These are phyloP conservation scores for Halcyon malimbica DNA, from an alignment of 2,113 vertebrate species.

Conservation along the genomic window DNA sequence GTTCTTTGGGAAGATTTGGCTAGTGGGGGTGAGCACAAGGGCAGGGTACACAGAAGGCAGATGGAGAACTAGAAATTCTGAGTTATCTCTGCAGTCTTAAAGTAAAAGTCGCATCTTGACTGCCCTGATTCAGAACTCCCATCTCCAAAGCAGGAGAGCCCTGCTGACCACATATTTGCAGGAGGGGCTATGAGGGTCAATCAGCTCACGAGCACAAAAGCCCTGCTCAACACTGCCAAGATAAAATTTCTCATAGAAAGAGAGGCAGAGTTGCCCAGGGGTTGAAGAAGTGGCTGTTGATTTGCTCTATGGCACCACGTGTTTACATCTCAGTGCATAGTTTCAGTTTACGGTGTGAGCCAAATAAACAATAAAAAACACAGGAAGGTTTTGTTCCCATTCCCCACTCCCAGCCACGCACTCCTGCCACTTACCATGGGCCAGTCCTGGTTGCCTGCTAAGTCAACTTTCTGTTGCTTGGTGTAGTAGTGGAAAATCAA, in stretches of 20 bases:
- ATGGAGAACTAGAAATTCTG: background rate
- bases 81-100: background rate
- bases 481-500: background rate
- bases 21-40: background rate
- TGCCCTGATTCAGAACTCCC: background rate
- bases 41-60: background rate
- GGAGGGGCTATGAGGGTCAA: background rate
- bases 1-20: background rate
- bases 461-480: background rate
- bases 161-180: background rate
- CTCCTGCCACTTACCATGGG: background rate
- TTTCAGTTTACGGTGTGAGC: background rate
- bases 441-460: background rate
- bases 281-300: background rate
- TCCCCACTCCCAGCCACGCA: background rate
- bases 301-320: accelerated
- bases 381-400: background rate
- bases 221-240: background rate
- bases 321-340: background rate
- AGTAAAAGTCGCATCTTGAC: background rate
- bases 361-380: background rate
- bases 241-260: background rate
- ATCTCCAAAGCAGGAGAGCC: background rate
- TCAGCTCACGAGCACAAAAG: background rate
- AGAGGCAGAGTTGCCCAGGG: background rate